Percentiles rank a stretch among this genome's conserved stretches.
Evolutionary conservation across 2,113 vertebrate genomes (phyloP).

Genomic region (Equus przewalskii): DNA sequence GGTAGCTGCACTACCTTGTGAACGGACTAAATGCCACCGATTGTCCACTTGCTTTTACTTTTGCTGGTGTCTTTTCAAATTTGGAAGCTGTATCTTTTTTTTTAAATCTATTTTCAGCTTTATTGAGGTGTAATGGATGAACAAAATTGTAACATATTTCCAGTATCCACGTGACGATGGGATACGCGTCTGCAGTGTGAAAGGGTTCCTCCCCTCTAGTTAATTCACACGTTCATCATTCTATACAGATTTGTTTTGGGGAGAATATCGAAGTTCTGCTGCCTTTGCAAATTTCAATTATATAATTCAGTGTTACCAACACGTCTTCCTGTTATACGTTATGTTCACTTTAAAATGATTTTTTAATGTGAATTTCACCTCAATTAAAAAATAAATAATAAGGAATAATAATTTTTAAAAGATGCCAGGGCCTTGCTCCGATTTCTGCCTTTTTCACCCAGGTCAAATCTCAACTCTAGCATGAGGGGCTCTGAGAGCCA

Average conservation of each 20-base stretch:
- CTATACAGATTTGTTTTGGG: no score
- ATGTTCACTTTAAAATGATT: neutral
- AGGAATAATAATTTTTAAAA: neutral
- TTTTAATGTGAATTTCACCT: neutral
- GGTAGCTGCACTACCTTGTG: neutral
- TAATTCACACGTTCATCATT: neutral
- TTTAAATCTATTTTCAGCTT: neutral
- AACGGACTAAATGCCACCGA: neutral
- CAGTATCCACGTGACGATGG: neutral
- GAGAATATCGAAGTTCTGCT: neutral
- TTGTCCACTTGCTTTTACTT: neutral
- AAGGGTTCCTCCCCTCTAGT: neutral
- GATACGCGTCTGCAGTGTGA: no score
- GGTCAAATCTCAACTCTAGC: neutral
- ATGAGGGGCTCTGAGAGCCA: neutral
- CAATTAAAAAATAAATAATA: neutral
- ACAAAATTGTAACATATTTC: neutral
- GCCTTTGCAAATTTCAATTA: neutral
- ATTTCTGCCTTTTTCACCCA: neutral
- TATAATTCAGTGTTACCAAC: neutral
- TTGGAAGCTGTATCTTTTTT: neutral
- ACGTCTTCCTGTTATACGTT: neutral
- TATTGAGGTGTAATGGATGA: neutral
- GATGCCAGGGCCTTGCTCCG: neutral
- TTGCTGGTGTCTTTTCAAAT: neutral